Evolutionary conservation across 2,888 invertebrate species (phyloP), one percentile per base, ranked within the genome.

Genomic region (Caenorhabditis imperialis): DNA sequence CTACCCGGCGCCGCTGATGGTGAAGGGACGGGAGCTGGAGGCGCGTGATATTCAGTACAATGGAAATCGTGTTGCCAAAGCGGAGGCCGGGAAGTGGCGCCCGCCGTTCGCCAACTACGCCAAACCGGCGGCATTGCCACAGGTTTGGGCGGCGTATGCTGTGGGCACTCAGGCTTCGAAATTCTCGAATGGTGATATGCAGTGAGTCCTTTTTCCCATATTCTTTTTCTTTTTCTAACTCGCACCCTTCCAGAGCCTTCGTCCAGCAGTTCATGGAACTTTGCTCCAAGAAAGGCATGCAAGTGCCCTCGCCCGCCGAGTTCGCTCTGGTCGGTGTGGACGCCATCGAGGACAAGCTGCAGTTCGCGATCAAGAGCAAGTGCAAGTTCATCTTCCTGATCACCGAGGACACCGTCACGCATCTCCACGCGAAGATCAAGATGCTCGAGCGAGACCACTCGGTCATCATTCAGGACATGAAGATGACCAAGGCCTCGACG

Each of bases 401-500:
- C 48, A 76, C 69, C 0, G 72, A 67, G 10, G 72, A 73, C 40
- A 33, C 10, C 2, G 45, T 72, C 18, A 69, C 44, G 6, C 33
- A 42, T 20, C 27, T 76, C 1, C 75, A 71, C 30, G 58, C 27
- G n/a, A 57, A 57, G 20, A 71, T 33, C 35, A 72, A 72, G 18
- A 27, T 38, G 5, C 18, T 57, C 3, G 71, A 72, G 38, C 38
- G 63, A 7, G 44, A 48, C n/a, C 7, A 37, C 25, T 27, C 18
- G 51, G 51, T 72, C 37, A 45, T 45, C 3, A 53, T 63, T 12
- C 71, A 72, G 40, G 61, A 74, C 22, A 50, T 67, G 57, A 73
- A 47, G 12, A 65, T 60, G 42, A 27, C 51, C 16, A 65, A 54
- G 12, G 58, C 48, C 8, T 8, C 25, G 3, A 18, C 42, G 40